These are phyloP conservation scores for Alcis repandata DNA, from an alignment of 2,888 invertebrate genomes.

Conservation along the genomic window DNA sequence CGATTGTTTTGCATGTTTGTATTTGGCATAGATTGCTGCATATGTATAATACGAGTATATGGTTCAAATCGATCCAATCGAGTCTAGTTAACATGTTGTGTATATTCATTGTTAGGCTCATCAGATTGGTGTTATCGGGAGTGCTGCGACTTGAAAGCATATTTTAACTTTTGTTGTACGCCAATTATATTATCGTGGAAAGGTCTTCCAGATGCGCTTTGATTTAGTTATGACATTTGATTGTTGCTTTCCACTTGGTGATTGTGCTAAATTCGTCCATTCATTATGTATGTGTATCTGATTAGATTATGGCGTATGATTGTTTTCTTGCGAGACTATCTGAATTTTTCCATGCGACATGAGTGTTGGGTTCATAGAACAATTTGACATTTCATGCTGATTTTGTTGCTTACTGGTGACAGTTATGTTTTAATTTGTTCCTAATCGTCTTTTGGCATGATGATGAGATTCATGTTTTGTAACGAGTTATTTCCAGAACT, in stretches of 20 bases:
- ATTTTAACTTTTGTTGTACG: conserved; percentile 71
- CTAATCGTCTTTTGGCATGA: conserved; percentile 77
- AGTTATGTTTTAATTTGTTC: conserved; percentile 71
- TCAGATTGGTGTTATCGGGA: conserved; percentile 70
- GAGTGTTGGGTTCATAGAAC: conserved; percentile 66
- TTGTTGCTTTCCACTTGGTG: conserved; percentile 70
- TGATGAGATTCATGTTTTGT: conserved; percentile 77
- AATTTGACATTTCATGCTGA: conserved; percentile 70
- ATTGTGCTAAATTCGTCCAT: conserved; percentile 81
- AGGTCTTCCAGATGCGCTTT: conserved; percentile 65
- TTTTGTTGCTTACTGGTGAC: conserved; percentile 68
- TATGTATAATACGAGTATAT: too few relatives aligned
- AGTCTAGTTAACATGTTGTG: conserved; percentile 72
- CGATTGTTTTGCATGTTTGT: conserved; percentile 77
- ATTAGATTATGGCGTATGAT: conserved; percentile 69
- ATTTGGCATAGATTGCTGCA: conserved; percentile 67
- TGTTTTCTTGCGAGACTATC: conserved; percentile 76
- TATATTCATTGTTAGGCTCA: conserved; percentile 79
- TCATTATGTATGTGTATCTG: conserved; percentile 84
- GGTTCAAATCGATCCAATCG: conserved; percentile 75
- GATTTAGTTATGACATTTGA: conserved; percentile 75
- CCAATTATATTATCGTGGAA: conserved; percentile 76
- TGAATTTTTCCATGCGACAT: conserved; percentile 77
- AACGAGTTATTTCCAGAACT: conserved; percentile 75
- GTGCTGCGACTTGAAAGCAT: conserved; percentile 75